Evolutionary conservation across 2,113 vertebrate species (phyloP).

Genomic region (Marcusenius ussheri): DNA sequence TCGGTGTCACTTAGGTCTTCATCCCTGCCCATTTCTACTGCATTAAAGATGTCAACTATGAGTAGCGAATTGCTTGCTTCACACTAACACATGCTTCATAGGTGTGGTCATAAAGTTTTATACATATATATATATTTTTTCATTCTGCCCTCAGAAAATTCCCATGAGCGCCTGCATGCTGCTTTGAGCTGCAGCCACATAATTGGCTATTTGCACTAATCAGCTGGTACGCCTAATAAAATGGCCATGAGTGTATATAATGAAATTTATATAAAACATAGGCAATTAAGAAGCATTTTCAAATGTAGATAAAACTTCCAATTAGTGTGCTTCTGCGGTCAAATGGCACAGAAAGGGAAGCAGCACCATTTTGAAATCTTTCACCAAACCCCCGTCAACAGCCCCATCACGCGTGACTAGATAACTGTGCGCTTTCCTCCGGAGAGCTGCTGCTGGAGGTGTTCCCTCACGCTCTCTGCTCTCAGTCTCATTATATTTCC

Average conservation of each 20-base stretch:
- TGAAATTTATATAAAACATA: not conserved
- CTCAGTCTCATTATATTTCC: conserved; percentile 37
- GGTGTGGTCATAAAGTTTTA: not conserved
- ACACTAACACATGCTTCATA: not conserved
- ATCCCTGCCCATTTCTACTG: too few species aligned
- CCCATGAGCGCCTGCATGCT: not conserved
- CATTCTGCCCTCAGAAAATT: not conserved
- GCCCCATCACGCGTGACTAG: not conserved
- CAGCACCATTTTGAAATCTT: not conserved
- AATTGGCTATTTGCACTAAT: not conserved
- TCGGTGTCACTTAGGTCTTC: not conserved
- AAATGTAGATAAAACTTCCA: not conserved
- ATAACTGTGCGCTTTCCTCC: not conserved
- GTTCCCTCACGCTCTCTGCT: not conserved
- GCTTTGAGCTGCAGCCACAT: not conserved
- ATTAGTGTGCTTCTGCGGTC: not conserved
- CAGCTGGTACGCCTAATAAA: not conserved
- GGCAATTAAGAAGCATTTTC: not conserved
- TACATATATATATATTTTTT: not conserved
- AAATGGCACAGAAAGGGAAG: conserved; percentile 18
- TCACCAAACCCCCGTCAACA: not conserved
- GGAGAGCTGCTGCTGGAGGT: not conserved
- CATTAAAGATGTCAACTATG: not conserved
- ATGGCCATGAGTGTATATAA: not conserved
- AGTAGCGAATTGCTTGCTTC: not conserved